Evolutionary conservation across 2,888 invertebrate species (phyloP), one percentile per base, ranked within the genome.

Genomic region (Copidosoma aretas): DNA sequence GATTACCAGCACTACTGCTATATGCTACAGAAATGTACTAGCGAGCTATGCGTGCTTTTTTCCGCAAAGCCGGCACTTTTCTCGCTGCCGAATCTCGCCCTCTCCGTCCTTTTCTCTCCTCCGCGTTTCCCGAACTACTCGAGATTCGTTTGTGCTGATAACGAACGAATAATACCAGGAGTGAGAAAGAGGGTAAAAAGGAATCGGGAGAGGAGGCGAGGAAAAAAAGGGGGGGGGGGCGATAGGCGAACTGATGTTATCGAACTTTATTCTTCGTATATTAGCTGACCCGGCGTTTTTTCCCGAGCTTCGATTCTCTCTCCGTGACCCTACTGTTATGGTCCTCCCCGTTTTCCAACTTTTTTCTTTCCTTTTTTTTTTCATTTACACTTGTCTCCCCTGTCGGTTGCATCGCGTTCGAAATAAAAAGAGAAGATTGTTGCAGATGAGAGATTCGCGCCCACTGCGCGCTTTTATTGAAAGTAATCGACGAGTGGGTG

Each of bases 271-370:
- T 71, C 64, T 46, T 43, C 62, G 58, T 62, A 60, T 68, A 68
- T 71, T 71, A 67, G 71, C 71, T 67, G 71, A 71, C 65, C 71
- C 64, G 62, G 41, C 67, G 58, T 24, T 68, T 71, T 71, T 71
- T 67, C 56, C 10, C 32, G 1, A 52, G 25, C 15, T 58, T 22
- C 10, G 10, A 56, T 56, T 14, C 19, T 56, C n/a, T 56, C 54
- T 52, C 53, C 24, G 32, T 46, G 15, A 1, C 8, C 12, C 43
- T 46, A 8, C 43, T 46, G 15, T 46, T 17, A 15, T 17, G 14
- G 15, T 46, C 43, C 12, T 17, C 17, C 43, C 2, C 4, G 12
- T 10, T 41, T 14, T 41, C 41, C 17, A 46, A 15, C 4, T 46
- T 17, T 15, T 46, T 14, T 14, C 41, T 14, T 14, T 41, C 41